These are phyloP conservation scores for Falco columbarius DNA, from an alignment of 2,797 vertebrate species.

Conservation along the genomic window DNA sequence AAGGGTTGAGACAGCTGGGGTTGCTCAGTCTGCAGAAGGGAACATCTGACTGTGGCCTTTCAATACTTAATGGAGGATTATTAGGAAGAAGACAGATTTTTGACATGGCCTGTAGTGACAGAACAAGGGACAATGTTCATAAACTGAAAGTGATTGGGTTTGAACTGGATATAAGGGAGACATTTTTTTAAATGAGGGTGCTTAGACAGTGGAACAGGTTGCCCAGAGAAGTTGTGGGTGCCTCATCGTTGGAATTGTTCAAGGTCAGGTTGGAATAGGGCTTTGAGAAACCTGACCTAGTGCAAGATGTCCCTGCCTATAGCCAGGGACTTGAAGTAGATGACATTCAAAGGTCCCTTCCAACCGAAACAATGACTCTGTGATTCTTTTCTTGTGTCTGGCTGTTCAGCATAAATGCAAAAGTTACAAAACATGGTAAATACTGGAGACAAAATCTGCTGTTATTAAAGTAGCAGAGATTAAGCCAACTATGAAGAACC, in stretches of 20 bases:
- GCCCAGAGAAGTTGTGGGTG: too few species aligned
- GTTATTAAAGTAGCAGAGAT: background rate
- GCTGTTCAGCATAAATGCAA: background rate
- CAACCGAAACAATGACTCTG: background rate
- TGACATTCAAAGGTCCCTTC: background rate
- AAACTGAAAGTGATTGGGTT: background rate
- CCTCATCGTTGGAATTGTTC: background rate
- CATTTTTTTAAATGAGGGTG: background rate
- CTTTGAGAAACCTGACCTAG: background rate
- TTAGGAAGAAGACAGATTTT: background rate
- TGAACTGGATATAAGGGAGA: background rate
- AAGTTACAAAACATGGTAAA: background rate
- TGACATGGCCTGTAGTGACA: background rate
- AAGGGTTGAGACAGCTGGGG: too few species aligned
- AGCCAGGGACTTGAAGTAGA: rapidly evolving
- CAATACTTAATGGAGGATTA: background rate
- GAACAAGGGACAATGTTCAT: background rate
- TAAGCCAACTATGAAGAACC: background rate
- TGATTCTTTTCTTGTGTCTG: background rate
- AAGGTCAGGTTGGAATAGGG: background rate
- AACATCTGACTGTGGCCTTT: too few species aligned
- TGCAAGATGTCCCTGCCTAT: background rate
- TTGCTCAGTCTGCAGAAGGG: too few species aligned
- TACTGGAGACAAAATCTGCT: background rate
- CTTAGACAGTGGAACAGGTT: background rate